Percentiles rank a stretch among this genome's conserved stretches.
Conservation (phyloP, 2,113 vertebrate species). For the Pituophis catenifer region DNA sequence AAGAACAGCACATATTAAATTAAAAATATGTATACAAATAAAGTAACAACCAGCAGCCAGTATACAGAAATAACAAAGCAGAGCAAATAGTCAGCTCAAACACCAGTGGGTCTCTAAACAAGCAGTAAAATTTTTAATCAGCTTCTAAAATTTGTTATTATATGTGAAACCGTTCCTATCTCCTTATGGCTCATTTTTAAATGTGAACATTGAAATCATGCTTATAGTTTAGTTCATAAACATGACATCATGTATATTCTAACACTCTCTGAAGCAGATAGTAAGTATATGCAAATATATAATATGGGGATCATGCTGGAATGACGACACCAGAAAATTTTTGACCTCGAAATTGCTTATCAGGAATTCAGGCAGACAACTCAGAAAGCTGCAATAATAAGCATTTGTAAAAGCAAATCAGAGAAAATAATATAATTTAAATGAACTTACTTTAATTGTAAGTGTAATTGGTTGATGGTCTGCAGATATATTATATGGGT, state of each 20-base stretch:
- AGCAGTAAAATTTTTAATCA: background rate
- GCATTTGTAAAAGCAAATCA: background rate
- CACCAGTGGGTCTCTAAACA: background rate
- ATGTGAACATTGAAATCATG: background rate
- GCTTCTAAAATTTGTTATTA: background rate
- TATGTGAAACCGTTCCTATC: background rate
- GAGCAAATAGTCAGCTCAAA: background rate
- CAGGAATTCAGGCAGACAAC: too few species aligned
- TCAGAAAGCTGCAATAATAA: background rate
- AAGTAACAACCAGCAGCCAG: background rate
- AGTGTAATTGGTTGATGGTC: constrained; percentile 63
- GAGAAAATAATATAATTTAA: background rate
- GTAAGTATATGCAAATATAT: background rate
- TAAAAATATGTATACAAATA: background rate
- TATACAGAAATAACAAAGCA: background rate
- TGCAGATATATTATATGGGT: constrained; percentile 53
- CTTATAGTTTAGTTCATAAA: background rate
- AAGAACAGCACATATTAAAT: background rate
- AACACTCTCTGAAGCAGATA: background rate
- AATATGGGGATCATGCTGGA: background rate
- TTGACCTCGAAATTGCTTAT: background rate
- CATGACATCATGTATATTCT: background rate
- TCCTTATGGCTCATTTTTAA: background rate
- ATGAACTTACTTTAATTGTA: constrained; percentile 68
- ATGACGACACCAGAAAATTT: background rate